Evolutionary conservation across 2,113 vertebrate genomes (phyloP), one percentile per base, ranked within the genome.

Genomic region (Mormyrus lacerda): DNA sequence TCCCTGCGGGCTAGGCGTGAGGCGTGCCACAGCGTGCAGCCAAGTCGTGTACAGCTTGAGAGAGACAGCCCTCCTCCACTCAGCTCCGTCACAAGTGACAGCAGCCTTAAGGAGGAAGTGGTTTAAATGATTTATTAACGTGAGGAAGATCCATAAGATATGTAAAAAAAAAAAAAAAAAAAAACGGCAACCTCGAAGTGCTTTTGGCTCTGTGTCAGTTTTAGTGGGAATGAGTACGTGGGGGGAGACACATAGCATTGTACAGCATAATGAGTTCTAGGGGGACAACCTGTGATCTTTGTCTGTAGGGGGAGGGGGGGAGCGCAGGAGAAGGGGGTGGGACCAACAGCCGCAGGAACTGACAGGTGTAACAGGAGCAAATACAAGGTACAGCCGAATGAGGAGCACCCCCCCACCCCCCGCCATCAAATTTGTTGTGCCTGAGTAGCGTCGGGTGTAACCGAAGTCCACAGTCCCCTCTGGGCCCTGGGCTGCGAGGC

Each of bases 91-190:
- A 50, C 35, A 65, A 87, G n/a, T 87, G 87, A 87, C 87, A 87
- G 87, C 51, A 87, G 48, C 35, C 87, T 87, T 53, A 58, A 65
- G 27, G 87, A 87, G 87, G 87, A 87, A 87, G 48, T n/a, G 51
- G 53, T 45, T 87, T n/a, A 61, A 65, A 65, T 87, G 51, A 87
- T 87, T 87, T 87, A 87, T 65, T 87, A 65, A 87, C 39, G 27
- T 44, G 87, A 87, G 48, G 58, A 87, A 87, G 87, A 61, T 87
- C 31, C 51, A 44, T 65, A 27, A 39, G 48, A 87, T 35, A 65
- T 65, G 39, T 87, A 39, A 39, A 48, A 51, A 31, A 53, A 55
- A 55, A 50, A 50, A 11, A 58, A 61, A 39, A 42, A 87, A 65
- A 53, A n/a, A 44, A 87, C 31, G n/a, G 44, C 24, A 47, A 84